Conservation (phyloP, 2,888 invertebrate species). For the Campoplex nolae region DNA sequence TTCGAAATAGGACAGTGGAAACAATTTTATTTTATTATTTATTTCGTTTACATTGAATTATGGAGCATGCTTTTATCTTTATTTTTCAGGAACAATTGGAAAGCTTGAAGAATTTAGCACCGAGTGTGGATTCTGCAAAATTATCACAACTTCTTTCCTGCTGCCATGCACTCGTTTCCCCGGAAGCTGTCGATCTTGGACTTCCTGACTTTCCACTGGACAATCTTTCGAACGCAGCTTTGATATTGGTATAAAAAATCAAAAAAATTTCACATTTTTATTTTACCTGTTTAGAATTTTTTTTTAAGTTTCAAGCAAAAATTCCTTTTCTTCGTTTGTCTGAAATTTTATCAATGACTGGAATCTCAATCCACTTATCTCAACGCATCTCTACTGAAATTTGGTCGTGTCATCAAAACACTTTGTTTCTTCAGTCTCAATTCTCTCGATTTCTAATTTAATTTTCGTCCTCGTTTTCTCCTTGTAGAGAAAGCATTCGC, state of each 20-base stretch:
- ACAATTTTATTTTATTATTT: constrained; percentile 18
- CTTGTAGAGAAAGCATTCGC: too few species aligned
- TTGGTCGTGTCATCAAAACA: too few species aligned
- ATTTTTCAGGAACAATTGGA: constrained; percentile 87
- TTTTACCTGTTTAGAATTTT: constrained; percentile 9
- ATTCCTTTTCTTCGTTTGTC: neutral
- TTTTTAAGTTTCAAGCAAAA: neutral
- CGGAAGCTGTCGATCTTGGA: constrained; percentile 89
- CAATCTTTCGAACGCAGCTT: constrained; percentile 89
- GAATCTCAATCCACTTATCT: too few species aligned
- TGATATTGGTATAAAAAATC: constrained; percentile 87
- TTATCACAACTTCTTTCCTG: constrained; percentile 86
- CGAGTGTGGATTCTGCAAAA: constrained; percentile 85
- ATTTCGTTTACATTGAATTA: neutral
- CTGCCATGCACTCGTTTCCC: constrained; percentile 91
- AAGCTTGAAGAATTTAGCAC: constrained; percentile 85
- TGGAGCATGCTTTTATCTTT: constrained; percentile 71
- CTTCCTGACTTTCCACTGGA: constrained; percentile 97
- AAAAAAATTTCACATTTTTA: neutral
- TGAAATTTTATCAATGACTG: too few species aligned
- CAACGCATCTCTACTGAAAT: too few species aligned
- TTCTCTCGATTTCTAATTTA: too few species aligned
- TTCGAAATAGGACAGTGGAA: constrained; percentile 42
- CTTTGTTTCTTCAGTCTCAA: too few species aligned
- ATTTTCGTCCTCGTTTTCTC: too few species aligned